Evolutionary conservation across 2,113 vertebrate genomes (phyloP).

Genomic region (Paradisaea rubra): DNA sequence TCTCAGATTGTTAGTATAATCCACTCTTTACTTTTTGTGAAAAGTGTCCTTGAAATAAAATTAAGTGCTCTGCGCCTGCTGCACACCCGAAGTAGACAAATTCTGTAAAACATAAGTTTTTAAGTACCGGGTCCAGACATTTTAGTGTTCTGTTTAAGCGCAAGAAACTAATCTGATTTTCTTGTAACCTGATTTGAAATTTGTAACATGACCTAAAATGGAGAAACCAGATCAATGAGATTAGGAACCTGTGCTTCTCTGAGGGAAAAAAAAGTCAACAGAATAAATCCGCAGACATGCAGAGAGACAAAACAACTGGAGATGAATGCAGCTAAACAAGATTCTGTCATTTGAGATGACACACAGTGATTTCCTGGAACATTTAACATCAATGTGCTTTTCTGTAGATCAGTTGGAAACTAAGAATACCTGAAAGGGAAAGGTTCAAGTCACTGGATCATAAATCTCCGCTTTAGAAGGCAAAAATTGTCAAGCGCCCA

Average conservation of each 20-base stretch:
- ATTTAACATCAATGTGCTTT: background rate
- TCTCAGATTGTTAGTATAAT: background rate
- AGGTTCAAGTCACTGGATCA: background rate
- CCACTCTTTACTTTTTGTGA: background rate
- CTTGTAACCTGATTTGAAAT: conserved; percentile 34
- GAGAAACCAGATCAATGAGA: conserved; percentile 14
- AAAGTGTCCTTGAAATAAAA: background rate
- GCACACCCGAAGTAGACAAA: background rate
- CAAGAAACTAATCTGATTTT: conserved; percentile 24
- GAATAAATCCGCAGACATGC: background rate
- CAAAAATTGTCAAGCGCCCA: background rate
- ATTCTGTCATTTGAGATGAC: background rate
- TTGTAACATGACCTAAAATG: conserved; percentile 43
- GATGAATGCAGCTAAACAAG: background rate
- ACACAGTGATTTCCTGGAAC: background rate
- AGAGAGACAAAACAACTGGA: background rate
- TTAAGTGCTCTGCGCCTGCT: background rate
- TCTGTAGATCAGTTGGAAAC: background rate
- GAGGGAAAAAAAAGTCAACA: background rate
- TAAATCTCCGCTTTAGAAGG: background rate
- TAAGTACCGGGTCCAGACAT: background rate
- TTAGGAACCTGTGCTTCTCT: conserved; percentile 1
- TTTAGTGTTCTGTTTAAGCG: background rate
- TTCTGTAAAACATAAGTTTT: background rate
- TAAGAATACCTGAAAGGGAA: background rate